These are phyloP conservation scores for Zaprionus taronus DNA, from an alignment of 1,140 invertebrate genomes.

Conservation along the genomic window DNA sequence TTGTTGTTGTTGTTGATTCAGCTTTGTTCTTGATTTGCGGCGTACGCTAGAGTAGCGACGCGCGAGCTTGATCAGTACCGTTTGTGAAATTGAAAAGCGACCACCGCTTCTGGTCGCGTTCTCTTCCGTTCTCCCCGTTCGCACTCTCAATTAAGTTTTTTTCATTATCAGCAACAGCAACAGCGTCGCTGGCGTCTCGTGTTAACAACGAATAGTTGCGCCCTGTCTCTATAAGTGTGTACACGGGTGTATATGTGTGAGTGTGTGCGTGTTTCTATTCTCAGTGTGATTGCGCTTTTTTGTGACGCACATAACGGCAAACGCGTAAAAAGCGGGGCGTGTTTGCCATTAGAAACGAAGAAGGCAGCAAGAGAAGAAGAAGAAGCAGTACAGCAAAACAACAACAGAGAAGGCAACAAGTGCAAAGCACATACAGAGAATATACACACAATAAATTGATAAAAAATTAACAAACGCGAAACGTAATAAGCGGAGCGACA, in stretches of 20 bases:
- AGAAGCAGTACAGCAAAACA: conserved; percentile 13
- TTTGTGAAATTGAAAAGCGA: conserved; percentile 71
- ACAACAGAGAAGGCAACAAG: conserved; percentile 35
- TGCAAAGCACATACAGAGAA: conserved; percentile 7
- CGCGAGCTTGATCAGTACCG: conserved; percentile 65
- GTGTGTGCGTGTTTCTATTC: conserved; percentile 18
- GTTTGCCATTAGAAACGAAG: conserved; percentile 50
- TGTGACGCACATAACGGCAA: conserved; percentile 63
- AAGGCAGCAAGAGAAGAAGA: conserved; percentile 11
- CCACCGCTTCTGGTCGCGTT: conserved; percentile 32
- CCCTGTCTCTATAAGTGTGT: not conserved
- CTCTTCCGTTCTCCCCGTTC: not conserved
- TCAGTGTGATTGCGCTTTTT: conserved; percentile 53
- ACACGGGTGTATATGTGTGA: not conserved
- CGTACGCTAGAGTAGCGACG: conserved; percentile 4
- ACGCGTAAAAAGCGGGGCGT: conserved; percentile 63
- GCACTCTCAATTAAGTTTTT: conserved; percentile 12
- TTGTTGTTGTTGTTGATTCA: conserved; percentile 26
- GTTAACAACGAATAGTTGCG: conserved; percentile 23
- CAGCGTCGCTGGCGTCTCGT: conserved; percentile 20
- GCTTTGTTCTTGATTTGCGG: conserved; percentile 48
- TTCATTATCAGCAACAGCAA: conserved; percentile 32
- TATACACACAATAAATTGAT: conserved; percentile 13
- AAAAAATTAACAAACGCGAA: conserved; percentile 22
- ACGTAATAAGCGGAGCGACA: conserved; percentile 6